Base-by-base conservation (phyloP, 2,113 vertebrate genomes). In the Ramphastos sulfuratus region DNA sequence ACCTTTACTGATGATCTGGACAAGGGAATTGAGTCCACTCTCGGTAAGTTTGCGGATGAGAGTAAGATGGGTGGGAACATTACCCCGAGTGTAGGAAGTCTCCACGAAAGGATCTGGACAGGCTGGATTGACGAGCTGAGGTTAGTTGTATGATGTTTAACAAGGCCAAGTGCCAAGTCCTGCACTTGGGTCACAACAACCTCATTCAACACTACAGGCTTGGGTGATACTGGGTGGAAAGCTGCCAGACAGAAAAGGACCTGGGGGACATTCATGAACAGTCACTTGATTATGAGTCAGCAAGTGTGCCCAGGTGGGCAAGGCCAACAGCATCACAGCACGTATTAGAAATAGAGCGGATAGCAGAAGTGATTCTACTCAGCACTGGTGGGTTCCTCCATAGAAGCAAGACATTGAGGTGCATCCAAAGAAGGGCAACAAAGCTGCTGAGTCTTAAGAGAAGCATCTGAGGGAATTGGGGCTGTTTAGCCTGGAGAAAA, bases 1-100 rank as follows among this genome's bases (percentile, higher is more conserved):
- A 35, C 20, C 14, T 52, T 82, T 33, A 39, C 14, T 44, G 39
- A 3, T 13, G 2, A 12, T 19, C 7, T 48, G 6, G 35, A 74
- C 2, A 8, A 64, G 5, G 5, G 2, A 10, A 82, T 28, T 2
- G 2, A 35, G 9, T 14, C 23, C 1, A 46, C 6, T 11, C 23
- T 50, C 13, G 27, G 15, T 18, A 9, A 30, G 12, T 54, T 6
- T 12, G 2, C 31, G 35, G 35, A 37, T 5, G 13, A 67, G 24
- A 67, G 14, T 19, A 56, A 56, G 18, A 10, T 66, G 10, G 37
- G 24, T 4, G 4, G 30, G 6, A 66, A 13, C 13, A 6, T 21
- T 23, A 23, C 37, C 37, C 21, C 33, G 14, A 28, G 18, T 6
- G 37, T 17, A 80, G 50, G 3, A 33, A 28, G 23, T 37, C 17